Base-by-base conservation (phyloP, 2,113 vertebrate genomes). In the Hipposideros armiger region DNA sequence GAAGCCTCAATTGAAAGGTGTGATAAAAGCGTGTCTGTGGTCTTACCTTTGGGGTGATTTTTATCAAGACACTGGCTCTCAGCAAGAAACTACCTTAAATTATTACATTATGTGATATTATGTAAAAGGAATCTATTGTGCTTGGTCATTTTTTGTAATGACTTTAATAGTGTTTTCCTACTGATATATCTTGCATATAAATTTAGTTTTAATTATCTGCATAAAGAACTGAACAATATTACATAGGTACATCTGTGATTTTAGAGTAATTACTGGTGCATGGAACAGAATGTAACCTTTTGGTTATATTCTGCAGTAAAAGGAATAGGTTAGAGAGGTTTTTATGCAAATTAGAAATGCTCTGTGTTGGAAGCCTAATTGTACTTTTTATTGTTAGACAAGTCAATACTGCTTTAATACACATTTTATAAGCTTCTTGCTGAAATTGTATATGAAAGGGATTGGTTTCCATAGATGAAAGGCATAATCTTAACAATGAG, bases 351-450 rank as follows among this genome's bases (percentile, higher is more conserved):
- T 98, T 95, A 98, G 98, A 94, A 98, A 98, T 96, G 97, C 97
- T 98, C 98, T 98, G 97, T 98, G 98, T 98, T 98, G 98, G 98
- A 98, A 98, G 98, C 97, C 98, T 99, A 98, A 99, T 99, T 99
- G 98, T 99, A 98, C 98, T 98, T 99, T 99, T 99, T 98, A 98
- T 99, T 99, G 98, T 99, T 98, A 98, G 97, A 98, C 98, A 98
- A 99, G 98, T 99, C 98, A 98, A 98, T 98, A 98, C 98, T 98
- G 98, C 98, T 98, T 98, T 99, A 98, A 98, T 98, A 98, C 97
- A 98, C 98, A 98, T 98, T 98, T 99, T 98, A 98, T 98, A 98
- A 99, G 98, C 98, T 98, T 98, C 98, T 99, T 98, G 98, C 98
- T 98, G 98, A 98, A 99, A 98, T 97, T 98, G 98, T 99, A 98